A percentile compares a stretch with the other conserved stretches of the same genome.
Conservation (phyloP, 2,113 vertebrate genomes). For the Peromyscus californicus region DNA sequence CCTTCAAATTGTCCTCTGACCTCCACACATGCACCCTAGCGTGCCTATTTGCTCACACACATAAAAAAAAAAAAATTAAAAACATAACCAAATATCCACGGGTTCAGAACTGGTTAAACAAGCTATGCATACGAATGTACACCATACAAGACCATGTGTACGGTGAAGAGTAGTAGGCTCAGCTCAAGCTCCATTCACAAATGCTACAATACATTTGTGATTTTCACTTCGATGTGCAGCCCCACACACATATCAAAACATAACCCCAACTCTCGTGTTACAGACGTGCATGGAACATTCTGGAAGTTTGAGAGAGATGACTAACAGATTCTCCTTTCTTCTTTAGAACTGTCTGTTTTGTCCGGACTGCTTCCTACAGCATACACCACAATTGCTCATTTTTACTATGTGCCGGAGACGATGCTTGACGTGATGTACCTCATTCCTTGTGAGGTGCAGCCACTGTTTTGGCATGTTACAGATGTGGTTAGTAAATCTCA, state of each 20-base stretch:
- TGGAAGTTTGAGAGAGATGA: not conserved
- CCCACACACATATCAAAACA: not conserved
- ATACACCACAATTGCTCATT: slow-evolving; percentile 28
- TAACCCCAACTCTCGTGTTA: not conserved
- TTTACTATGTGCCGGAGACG: not conserved
- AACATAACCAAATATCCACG: not conserved
- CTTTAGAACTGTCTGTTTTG: not conserved
- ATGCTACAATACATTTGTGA: not conserved
- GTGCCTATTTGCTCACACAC: not conserved
- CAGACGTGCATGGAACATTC: not conserved
- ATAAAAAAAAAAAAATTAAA: not conserved
- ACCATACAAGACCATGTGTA: not conserved
- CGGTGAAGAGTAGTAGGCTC: not conserved
- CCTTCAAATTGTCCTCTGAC: not conserved
- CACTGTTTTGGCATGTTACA: not conserved
- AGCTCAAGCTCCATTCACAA: not conserved
- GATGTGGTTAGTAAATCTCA: not conserved
- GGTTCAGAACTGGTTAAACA: slow-evolving; percentile 24
- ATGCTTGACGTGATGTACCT: slow-evolving; percentile 33
- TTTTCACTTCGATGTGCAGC: not conserved
- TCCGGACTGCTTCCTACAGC: slow-evolving; percentile 27
- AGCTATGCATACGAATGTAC: not conserved
- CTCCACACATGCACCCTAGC: not conserved
- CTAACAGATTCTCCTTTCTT: slow-evolving; percentile 43
- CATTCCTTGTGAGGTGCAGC: not conserved